Evolutionary conservation across 2,888 invertebrate genomes (phyloP).

Genomic region (Subacronicta megacephala): DNA sequence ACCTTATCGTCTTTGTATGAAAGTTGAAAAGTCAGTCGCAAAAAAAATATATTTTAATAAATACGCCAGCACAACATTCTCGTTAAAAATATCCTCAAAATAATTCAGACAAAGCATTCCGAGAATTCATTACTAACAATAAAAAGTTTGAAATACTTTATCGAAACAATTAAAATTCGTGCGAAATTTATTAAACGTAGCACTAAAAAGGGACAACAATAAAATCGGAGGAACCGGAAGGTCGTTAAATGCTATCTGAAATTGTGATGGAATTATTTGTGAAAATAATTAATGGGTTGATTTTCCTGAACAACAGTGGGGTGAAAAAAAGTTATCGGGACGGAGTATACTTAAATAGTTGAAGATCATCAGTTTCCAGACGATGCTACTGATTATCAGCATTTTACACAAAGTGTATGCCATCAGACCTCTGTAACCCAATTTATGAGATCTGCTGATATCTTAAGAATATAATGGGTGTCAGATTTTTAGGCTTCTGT

Average conservation of each 20-base stretch:
- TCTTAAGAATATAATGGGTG: too few species aligned
- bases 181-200: constrained; percentile 42
- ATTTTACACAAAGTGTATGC: too few species aligned
- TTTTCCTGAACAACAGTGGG: constrained; percentile 27
- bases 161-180: constrained; percentile 31
- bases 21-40: too few species aligned
- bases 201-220: constrained; percentile 30
- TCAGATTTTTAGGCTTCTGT: too few species aligned
- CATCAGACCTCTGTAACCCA: too few species aligned
- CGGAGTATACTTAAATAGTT: constrained; percentile 54
- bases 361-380: too few species aligned
- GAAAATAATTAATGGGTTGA: constrained; percentile 58
- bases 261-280: constrained; percentile 57
- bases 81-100: constrained; percentile 8
- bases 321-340: constrained; percentile 43
- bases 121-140: constrained; percentile 29
- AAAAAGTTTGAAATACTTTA: constrained; percentile 36
- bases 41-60: neutral
- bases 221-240: constrained; percentile 21
- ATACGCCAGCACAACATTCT: constrained; percentile 4
- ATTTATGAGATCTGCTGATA: too few species aligned
- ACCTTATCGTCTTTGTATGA: too few species aligned
- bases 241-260: constrained; percentile 61
- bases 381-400: too few species aligned
- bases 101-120: constrained; percentile 15